phyloP scores from a whole-genome alignment of 2,888 invertebrate species.

The Rhodophaea formosa region DNA sequence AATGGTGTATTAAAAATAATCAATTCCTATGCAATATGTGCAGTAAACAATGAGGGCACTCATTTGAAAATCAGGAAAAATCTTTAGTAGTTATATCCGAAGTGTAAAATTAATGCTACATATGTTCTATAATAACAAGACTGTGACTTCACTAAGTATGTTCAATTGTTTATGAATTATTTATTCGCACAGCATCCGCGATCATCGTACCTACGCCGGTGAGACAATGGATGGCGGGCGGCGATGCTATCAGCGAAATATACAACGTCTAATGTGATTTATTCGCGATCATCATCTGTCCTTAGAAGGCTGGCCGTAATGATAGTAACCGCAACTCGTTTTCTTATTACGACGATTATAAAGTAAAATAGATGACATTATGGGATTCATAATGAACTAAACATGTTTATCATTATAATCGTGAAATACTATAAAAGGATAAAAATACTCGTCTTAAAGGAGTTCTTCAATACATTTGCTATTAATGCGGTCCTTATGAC shows the following conservation, averaged over 20 bases:
- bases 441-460: neutral
- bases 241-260: slow-evolving; percentile 59
- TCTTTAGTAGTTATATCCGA: no score
- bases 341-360: slow-evolving; percentile 33
- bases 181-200: slow-evolving; percentile 56
- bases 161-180: slow-evolving; percentile 51
- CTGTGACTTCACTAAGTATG: no score
- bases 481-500: no score
- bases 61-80: no score
- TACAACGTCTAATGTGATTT: slow-evolving; percentile 52
- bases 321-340: slow-evolving; percentile 37
- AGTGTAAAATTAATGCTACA: no score
- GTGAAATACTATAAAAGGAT: neutral
- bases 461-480: neutral
- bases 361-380: slow-evolving; percentile 22
- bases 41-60: no score
- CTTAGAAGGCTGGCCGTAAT: slow-evolving; percentile 35
- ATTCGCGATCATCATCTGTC: slow-evolving; percentile 44
- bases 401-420: neutral
- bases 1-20: no score
- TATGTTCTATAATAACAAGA: no score
- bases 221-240: slow-evolving; percentile 58
- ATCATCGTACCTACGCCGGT: slow-evolving; percentile 44
- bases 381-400: neutral
- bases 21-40: no score